Percentiles rank a stretch among this genome's conserved stretches.
phyloP scores from a whole-genome alignment of 2,888 invertebrate genomes.

The Apamea monoglypha region DNA sequence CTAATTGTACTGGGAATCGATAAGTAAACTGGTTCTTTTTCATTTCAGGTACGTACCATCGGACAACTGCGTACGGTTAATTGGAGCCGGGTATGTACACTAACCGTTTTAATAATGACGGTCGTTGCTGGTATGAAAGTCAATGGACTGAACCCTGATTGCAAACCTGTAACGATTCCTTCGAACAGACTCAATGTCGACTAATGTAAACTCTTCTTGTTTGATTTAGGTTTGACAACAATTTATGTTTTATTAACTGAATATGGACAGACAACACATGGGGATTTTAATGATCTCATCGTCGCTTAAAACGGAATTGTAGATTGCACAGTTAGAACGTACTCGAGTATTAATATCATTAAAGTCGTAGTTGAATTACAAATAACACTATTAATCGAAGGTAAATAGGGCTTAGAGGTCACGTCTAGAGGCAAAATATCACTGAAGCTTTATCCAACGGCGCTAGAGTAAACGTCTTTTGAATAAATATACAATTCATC shows the following conservation, averaged over 20 bases:
- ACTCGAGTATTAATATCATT: slow-evolving; percentile 45
- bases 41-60: slow-evolving; percentile 78
- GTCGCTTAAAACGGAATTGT: slow-evolving; percentile 30
- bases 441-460: slow-evolving; percentile 38
- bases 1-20: slow-evolving; percentile 74
- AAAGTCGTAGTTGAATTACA: slow-evolving; percentile 57
- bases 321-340: slow-evolving; percentile 11
- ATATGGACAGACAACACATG: slow-evolving; percentile 26
- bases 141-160: slow-evolving; percentile 67
- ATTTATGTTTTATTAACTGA: slow-evolving; percentile 30
- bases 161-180: slow-evolving; percentile 66
- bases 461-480: slow-evolving; percentile 19
- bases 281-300: slow-evolving; percentile 53
- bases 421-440: slow-evolving; percentile 32
- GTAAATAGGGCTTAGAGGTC: slow-evolving; percentile 65
- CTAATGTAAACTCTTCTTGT: slow-evolving; percentile 53
- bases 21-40: slow-evolving; percentile 75
- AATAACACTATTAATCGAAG: slow-evolving; percentile 58
- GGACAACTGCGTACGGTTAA: slow-evolving; percentile 65
- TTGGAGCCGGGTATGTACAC: slow-evolving; percentile 68
- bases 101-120: slow-evolving; percentile 68
- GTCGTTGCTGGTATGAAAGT: slow-evolving; percentile 60
- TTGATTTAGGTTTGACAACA: slow-evolving; percentile 52
- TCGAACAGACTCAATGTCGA: slow-evolving; percentile 61
- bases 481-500: slow-evolving; percentile 42